Conservation (phyloP, 2,797 vertebrate species). For the Enteromius trimaculatus region DNA sequence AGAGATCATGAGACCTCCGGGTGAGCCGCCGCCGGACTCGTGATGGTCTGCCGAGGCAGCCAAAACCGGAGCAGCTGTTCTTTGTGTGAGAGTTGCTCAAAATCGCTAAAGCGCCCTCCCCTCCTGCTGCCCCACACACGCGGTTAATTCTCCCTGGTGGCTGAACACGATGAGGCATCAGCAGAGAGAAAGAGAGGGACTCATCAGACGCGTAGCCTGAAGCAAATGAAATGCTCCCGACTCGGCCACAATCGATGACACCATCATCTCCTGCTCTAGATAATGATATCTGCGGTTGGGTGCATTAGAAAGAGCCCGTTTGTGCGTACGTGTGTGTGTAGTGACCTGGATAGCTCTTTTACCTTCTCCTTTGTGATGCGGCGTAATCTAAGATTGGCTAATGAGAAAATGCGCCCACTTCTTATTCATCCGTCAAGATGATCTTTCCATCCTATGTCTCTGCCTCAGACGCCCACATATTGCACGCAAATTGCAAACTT, state of each 20-base stretch:
- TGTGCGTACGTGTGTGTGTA: conserved; percentile 21
- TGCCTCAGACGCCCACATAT: not conserved
- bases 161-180: conserved; percentile 49
- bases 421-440: conserved; percentile 44
- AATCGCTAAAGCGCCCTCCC: conserved; percentile 32
- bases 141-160: conserved; percentile 59
- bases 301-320: conserved; percentile 48
- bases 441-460: conserved; percentile 19
- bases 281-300: conserved; percentile 56
- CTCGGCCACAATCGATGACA: conserved; percentile 61
- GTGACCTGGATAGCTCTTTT: conserved; percentile 49
- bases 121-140: conserved; percentile 29
- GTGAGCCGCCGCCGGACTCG: conserved; percentile 19
- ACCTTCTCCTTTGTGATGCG: conserved; percentile 41
- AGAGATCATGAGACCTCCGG: conserved; percentile 43
- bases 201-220: conserved; percentile 50
- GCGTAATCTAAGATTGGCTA: conserved; percentile 48
- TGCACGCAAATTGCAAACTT: not conserved
- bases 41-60: conserved; percentile 27
- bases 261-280: conserved; percentile 60
- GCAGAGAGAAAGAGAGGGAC: conserved; percentile 43
- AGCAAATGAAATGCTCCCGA: conserved; percentile 59
- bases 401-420: conserved; percentile 47
- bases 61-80: conserved; percentile 55
- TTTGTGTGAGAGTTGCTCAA: conserved; percentile 46